These are phyloP conservation scores for Phyllopteryx taeniolatus DNA, from an alignment of 2,113 vertebrate genomes.

Conservation along the genomic window DNA sequence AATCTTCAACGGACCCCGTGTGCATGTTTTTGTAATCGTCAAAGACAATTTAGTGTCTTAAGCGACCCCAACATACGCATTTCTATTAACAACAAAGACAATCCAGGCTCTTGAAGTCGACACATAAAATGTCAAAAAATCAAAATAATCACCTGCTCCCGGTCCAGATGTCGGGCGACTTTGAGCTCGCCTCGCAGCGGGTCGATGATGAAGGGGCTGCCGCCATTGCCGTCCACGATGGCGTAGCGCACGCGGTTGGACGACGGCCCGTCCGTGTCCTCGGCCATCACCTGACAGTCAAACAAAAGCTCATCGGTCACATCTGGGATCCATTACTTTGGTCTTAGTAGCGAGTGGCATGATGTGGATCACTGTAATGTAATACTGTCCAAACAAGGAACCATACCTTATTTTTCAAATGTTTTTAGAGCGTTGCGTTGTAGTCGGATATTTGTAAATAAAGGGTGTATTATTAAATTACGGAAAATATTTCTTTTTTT, in stretches of 20 bases:
- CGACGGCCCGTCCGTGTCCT: conserved; percentile 87
- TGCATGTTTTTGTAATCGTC: too few relatives aligned
- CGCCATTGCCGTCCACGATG: conserved; percentile 89
- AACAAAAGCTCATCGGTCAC: not conserved
- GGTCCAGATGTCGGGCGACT: conserved; percentile 88
- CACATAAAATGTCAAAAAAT: not conserved
- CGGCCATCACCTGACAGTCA: conserved; percentile 82
- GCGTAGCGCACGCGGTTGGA: conserved; percentile 84
- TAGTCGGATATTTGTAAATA: too few relatives aligned
- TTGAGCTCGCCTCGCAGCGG: conserved; percentile 84
- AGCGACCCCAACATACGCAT: not conserved
- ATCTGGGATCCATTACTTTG: not conserved
- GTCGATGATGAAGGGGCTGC: conserved; percentile 90
- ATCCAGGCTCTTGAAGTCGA: not conserved
- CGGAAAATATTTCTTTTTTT: too few relatives aligned
- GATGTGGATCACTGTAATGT: too few relatives aligned
- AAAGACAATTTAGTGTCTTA: too few relatives aligned
- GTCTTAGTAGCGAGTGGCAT: not conserved
- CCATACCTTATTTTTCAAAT: too few relatives aligned
- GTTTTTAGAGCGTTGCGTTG: too few relatives aligned
- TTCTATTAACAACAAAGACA: not conserved
- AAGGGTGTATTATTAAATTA: too few relatives aligned
- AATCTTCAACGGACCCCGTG: not conserved
- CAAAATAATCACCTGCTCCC: conserved; percentile 80
- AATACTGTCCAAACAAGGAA: too few relatives aligned